Evolutionary conservation across 2,888 invertebrate species (phyloP).

Genomic region (Lycaena phlaeas): DNA sequence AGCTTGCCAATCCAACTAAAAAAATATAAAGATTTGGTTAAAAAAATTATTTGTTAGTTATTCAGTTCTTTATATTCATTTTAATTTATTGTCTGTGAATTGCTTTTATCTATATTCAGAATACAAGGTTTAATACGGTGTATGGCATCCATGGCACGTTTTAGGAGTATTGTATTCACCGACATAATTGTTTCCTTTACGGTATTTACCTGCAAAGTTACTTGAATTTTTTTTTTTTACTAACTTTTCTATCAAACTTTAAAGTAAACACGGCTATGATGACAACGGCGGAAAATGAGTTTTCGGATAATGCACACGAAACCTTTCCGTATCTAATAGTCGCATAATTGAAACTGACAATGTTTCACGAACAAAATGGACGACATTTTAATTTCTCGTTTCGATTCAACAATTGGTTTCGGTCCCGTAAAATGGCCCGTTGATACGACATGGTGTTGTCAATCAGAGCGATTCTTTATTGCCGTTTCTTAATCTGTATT

Average conservation of each 20-base stretch:
- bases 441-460: not conserved
- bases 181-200: not conserved
- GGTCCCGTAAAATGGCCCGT: not conserved
- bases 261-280: constrained; percentile 14
- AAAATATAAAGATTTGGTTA: too few relatives aligned
- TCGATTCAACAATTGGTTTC: constrained; percentile 28
- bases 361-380: constrained; percentile 14
- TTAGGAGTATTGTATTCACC: too few relatives aligned
- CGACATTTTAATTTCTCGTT: constrained; percentile 30
- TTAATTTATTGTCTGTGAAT: too few relatives aligned
- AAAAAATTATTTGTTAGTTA: too few relatives aligned
- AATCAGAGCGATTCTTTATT: not conserved
- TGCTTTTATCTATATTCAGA: too few relatives aligned
- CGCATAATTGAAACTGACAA: constrained; percentile 24
- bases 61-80: too few relatives aligned
- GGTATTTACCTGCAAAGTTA: constrained; percentile 7
- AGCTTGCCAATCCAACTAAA: too few relatives aligned
- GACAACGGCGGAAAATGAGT: constrained; percentile 29
- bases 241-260: constrained; percentile 9
- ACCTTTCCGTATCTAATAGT: constrained; percentile 65
- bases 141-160: too few relatives aligned
- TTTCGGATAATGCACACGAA: constrained; percentile 35
- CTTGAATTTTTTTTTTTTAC: too few relatives aligned
- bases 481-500: too few relatives aligned
- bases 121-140: too few relatives aligned